Base-by-base conservation (phyloP, 1,140 invertebrate species). In the Glossosoma conforme region DNA sequence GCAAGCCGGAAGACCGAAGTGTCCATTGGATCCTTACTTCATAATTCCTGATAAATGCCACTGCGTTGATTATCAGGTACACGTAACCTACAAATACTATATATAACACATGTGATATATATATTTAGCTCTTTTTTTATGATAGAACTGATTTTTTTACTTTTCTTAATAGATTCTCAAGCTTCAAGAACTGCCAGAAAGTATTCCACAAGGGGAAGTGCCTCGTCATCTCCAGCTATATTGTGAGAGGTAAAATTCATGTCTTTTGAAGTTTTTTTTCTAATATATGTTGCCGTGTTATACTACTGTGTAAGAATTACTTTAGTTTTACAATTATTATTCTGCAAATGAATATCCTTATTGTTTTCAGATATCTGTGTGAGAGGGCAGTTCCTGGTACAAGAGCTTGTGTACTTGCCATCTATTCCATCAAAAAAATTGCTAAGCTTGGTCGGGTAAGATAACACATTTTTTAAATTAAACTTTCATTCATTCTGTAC, bases 171-270 rank as follows among this genome's bases (percentile, higher is more conserved):
- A 90, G 83, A 79, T 85, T 1, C 61, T 90, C 0, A 99, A 98
- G 69, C 69, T 99, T 9, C 97, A 99, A 82, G 97, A 99, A 74
- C 74, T 92, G 6, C 93, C 94, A 3, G 97, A 99, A 69, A 87
- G 86, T 55, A 91, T 99, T 51, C 97, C 97, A 0, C 93, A 98
- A 65, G 96, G 97, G 44, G 97, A 99, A 79, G 93, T 99, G 80
- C 97, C 97, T 0, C 78, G 97, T 5, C 97, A 99, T 73, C 72
- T 99, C 45, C 88, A 93, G 55, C 74, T 99, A 0, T 99, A 95
- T 69, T 92, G 89, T 64, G 97, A 99, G 67, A 81, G 94, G 61
- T 81, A 67, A 59, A 14, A 51, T 52, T 46, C 30, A 28, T 8
- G 11, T 42, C 13, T 56, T 49, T 44, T 64, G 6, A n/a, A 37